A percentile compares a stretch with the other conserved stretches of the same genome.
phyloP scores from a whole-genome alignment of 2,113 vertebrate genomes.

The Mola mola region DNA sequence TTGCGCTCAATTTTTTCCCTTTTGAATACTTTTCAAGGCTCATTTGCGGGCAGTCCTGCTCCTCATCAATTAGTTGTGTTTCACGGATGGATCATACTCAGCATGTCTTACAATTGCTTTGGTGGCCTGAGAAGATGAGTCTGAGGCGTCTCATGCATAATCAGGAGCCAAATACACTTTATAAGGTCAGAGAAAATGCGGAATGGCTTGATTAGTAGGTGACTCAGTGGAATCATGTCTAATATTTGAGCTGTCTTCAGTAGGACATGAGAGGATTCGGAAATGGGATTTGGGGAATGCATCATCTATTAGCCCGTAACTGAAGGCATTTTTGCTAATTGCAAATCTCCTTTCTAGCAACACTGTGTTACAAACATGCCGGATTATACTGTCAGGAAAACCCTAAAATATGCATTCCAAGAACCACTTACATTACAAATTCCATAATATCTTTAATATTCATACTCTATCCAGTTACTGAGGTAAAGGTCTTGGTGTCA shows the following conservation, averaged over 20 bases:
- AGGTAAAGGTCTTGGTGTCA: too few relatives aligned
- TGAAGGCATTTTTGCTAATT: background rate
- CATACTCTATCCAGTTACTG: too few relatives aligned
- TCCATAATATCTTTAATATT: too few relatives aligned
- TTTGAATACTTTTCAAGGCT: constrained; percentile 38
- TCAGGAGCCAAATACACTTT: constrained; percentile 38
- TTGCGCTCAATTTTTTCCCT: background rate
- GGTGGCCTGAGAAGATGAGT: constrained; percentile 34
- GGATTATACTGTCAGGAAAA: too few relatives aligned
- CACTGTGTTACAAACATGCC: background rate
- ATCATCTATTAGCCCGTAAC: constrained; percentile 30
- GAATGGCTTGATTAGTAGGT: constrained; percentile 38
- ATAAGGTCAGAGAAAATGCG: constrained; percentile 37
- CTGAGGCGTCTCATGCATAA: constrained; percentile 48
- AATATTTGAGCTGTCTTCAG: constrained; percentile 23
- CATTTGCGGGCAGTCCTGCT: constrained; percentile 47
- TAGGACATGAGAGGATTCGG: constrained; percentile 9
- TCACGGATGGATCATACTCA: constrained; percentile 45
- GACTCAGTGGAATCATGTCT: constrained; percentile 24
- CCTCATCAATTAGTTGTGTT: constrained; percentile 56
- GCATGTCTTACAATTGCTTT: constrained; percentile 49
- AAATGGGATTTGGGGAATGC: constrained; percentile 20
- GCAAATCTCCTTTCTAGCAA: background rate
- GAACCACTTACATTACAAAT: too few relatives aligned
- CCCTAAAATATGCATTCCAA: too few relatives aligned